Percentiles rank a stretch among this genome's conserved stretches.
Conservation (phyloP, 2,113 vertebrate species). For the Clarias batrachus region DNA sequence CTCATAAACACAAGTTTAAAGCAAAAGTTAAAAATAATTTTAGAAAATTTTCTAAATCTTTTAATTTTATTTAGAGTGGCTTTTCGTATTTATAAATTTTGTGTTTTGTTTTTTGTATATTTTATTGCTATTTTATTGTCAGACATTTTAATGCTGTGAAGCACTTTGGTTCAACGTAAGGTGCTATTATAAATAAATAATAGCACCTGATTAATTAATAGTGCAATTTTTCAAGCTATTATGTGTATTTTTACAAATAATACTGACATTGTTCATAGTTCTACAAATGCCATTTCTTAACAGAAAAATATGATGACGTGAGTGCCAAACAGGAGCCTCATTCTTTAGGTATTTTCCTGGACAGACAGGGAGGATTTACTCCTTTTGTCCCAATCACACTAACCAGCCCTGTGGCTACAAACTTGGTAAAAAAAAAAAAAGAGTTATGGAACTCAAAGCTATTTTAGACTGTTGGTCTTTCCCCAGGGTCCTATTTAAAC, state of each 20-base stretch:
- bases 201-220: too few species aligned
- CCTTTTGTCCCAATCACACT: not conserved
- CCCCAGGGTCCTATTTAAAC: conserved; percentile 5
- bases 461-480: conserved; percentile 14
- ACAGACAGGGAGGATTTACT: not conserved
- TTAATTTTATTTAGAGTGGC: too few species aligned
- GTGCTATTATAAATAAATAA: too few species aligned
- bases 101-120: too few species aligned
- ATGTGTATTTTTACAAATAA: not conserved
- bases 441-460: not conserved
- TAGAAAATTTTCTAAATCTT: too few species aligned
- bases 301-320: not conserved
- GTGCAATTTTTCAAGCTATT: not conserved
- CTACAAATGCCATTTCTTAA: not conserved
- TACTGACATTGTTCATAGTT: not conserved
- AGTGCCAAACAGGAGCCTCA: not conserved
- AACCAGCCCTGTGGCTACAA: not conserved
- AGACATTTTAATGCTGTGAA: too few species aligned
- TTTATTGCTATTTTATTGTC: too few species aligned
- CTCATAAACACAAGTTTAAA: too few species aligned
- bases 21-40: too few species aligned
- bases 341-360: not conserved
- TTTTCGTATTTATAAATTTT: too few species aligned
- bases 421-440: not conserved
- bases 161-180: too few species aligned